These are phyloP conservation scores for Helicoverpa zea DNA, from an alignment of 1,140 invertebrate genomes.

Conservation along the genomic window DNA sequence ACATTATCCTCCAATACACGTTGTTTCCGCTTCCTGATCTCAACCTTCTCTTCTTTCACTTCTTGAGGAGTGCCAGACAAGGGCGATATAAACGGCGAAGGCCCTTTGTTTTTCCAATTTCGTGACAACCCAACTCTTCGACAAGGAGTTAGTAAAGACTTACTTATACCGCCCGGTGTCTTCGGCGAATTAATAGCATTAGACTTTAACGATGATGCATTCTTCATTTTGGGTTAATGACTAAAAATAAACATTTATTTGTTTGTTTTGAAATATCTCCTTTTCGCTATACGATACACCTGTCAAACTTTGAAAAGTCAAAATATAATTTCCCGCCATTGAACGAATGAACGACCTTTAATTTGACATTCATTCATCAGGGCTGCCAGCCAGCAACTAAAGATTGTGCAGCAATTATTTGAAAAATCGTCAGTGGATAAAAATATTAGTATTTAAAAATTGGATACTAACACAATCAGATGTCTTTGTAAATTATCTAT, in stretches of 20 bases:
- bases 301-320: slow-evolving; percentile 29
- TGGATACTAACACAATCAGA: no score
- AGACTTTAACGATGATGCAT: slow-evolving; percentile 56
- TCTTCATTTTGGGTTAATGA: slow-evolving; percentile 60
- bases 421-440: no score
- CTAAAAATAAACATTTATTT: slow-evolving; percentile 20
- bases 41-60: slow-evolving; percentile 52
- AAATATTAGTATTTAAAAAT: no score
- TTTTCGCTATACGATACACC: neutral
- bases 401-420: no score
- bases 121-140: slow-evolving; percentile 77
- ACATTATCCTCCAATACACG: slow-evolving; percentile 15
- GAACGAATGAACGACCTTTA: slow-evolving; percentile 12
- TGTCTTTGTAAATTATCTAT: no score
- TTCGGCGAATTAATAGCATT: slow-evolving; percentile 72
- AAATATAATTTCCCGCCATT: slow-evolving; percentile 54
- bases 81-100: slow-evolving; percentile 79
- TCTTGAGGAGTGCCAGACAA: slow-evolving; percentile 54
- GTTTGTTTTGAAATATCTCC: slow-evolving; percentile 29
- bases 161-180: slow-evolving; percentile 81
- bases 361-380: no score
- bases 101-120: slow-evolving; percentile 74
- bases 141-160: slow-evolving; percentile 77
- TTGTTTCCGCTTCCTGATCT: slow-evolving; percentile 62
- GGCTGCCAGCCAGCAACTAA: neutral